These are phyloP conservation scores for Corbicula japonica DNA, from an alignment of 2,888 invertebrate genomes.

Conservation along the genomic window DNA sequence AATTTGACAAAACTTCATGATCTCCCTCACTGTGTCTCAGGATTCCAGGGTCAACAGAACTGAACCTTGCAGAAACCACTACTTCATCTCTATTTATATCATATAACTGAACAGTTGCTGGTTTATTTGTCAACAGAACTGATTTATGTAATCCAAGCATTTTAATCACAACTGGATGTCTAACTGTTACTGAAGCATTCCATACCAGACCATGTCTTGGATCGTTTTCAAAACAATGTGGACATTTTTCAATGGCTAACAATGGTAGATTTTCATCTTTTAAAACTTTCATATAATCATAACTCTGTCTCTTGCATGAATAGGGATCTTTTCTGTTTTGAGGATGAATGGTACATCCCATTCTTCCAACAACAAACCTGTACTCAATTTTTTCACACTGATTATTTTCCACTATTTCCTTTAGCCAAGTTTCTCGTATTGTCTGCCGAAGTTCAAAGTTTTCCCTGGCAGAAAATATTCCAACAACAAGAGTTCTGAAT, in stretches of 20 bases:
- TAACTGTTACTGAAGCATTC: slow-evolving; percentile 51
- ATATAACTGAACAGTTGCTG: slow-evolving; percentile 38
- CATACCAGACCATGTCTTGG: not conserved
- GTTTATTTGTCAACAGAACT: slow-evolving; percentile 25
- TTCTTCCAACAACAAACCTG: slow-evolving; percentile 57
- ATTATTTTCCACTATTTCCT: not conserved
- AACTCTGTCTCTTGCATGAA: slow-evolving; percentile 39
- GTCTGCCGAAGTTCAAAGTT: slow-evolving; percentile 48
- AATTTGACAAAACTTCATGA: slow-evolving; percentile 2
- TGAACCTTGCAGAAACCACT: slow-evolving; percentile 45
- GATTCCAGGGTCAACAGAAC: slow-evolving; percentile 32
- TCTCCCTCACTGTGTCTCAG: not conserved
- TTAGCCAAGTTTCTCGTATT: slow-evolving; percentile 53
- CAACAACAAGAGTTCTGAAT: slow-evolving; percentile 36
- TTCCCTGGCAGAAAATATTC: slow-evolving; percentile 54
- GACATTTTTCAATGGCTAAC: not conserved
- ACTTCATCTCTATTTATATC: slow-evolving; percentile 48
- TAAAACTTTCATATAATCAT: not conserved
- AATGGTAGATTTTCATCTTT: slow-evolving; percentile 20
- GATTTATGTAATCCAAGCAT: slow-evolving; percentile 43
- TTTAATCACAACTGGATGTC: slow-evolving; percentile 51
- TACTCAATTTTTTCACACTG: slow-evolving; percentile 7
- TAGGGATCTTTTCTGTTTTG: slow-evolving; percentile 39
- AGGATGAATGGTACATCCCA: slow-evolving; percentile 46
- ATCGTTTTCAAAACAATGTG: not conserved